Evolutionary conservation across 23 tunicate species (phyloP).

Genomic region (Phallusia fumigata): DNA sequence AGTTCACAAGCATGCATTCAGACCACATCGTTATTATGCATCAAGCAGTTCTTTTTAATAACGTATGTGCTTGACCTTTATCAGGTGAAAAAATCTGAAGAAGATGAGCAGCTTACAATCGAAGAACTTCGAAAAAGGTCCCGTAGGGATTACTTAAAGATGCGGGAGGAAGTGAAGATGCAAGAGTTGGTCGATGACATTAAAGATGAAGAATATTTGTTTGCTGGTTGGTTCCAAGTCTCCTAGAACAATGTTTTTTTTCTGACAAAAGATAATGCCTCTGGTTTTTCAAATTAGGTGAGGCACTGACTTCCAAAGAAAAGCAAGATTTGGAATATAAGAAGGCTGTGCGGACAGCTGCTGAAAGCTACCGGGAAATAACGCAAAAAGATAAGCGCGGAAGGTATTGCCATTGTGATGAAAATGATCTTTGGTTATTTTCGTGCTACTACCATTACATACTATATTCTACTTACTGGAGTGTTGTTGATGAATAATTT

Average conservation of each 20-base stretch:
- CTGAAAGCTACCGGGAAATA: slow-evolving; percentile 75
- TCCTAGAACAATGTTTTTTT: too few relatives aligned
- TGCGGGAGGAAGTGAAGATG: slow-evolving; percentile 93
- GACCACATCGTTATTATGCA: too few relatives aligned
- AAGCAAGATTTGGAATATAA: slow-evolving; percentile 55
- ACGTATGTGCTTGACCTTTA: not conserved
- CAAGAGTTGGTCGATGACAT: slow-evolving; percentile 85
- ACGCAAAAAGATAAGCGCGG: slow-evolving; percentile 67
- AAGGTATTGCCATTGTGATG: slow-evolving; percentile 29
- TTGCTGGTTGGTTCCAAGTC: slow-evolving; percentile 32
- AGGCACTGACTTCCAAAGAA: slow-evolving; percentile 75
- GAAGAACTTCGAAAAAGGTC: slow-evolving; percentile 88
- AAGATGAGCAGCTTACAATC: slow-evolving; percentile 20
- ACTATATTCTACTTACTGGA: not conserved
- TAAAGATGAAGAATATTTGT: slow-evolving; percentile 93
- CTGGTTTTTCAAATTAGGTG: slow-evolving; percentile 21
- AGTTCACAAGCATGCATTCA: too few relatives aligned
- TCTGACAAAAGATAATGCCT: not conserved
- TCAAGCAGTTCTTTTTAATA: too few relatives aligned
- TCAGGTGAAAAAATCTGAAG: slow-evolving; percentile 31
- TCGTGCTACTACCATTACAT: too few relatives aligned
- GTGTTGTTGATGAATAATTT: not conserved
- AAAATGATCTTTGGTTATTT: not conserved
- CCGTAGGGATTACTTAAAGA: slow-evolving; percentile 83
- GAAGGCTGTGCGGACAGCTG: slow-evolving; percentile 81